Percentiles rank a stretch among this genome's conserved stretches.
Conservation (phyloP, 2,113 vertebrate species). For the Nanorana parkeri region DNA sequence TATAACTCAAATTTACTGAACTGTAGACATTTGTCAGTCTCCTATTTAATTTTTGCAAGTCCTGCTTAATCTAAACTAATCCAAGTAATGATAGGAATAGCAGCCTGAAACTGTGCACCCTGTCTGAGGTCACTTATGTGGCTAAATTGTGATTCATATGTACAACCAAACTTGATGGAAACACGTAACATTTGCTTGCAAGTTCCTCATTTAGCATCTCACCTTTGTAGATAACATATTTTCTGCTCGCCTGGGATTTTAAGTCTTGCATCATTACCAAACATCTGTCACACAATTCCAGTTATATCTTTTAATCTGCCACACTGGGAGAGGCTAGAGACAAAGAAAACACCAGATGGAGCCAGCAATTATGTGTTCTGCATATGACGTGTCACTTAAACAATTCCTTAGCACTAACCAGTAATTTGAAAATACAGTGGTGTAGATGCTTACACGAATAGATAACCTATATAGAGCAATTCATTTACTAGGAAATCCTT, state of each 20-base stretch:
- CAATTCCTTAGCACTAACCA: conserved; percentile 18
- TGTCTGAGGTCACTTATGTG: not conserved
- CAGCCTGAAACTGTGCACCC: not conserved
- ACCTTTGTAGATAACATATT: conserved; percentile 14
- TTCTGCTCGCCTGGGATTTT: conserved; percentile 12
- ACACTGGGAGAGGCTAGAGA: conserved; percentile 3
- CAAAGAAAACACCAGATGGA: conserved; percentile 46
- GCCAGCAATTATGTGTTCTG: conserved; percentile 17
- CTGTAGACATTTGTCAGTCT: not conserved
- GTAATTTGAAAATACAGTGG: conserved; percentile 1
- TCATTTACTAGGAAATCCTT: too few species aligned
- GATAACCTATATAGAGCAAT: too few species aligned
- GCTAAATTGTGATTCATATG: not conserved
- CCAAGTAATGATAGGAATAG: not conserved
- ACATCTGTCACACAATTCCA: conserved; percentile 40
- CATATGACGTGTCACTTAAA: conserved; percentile 4
- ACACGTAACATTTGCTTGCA: not conserved
- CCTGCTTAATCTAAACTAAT: not conserved
- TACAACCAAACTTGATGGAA: not conserved
- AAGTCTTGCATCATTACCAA: conserved; percentile 18
- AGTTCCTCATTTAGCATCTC: conserved; percentile 16
- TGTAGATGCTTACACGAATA: not conserved
- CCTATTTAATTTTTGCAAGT: not conserved
- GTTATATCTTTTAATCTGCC: conserved; percentile 31
- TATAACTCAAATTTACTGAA: not conserved